These are phyloP conservation scores for Cordilura impudica DNA, from an alignment of 2,888 invertebrate genomes.

Conservation along the genomic window DNA sequence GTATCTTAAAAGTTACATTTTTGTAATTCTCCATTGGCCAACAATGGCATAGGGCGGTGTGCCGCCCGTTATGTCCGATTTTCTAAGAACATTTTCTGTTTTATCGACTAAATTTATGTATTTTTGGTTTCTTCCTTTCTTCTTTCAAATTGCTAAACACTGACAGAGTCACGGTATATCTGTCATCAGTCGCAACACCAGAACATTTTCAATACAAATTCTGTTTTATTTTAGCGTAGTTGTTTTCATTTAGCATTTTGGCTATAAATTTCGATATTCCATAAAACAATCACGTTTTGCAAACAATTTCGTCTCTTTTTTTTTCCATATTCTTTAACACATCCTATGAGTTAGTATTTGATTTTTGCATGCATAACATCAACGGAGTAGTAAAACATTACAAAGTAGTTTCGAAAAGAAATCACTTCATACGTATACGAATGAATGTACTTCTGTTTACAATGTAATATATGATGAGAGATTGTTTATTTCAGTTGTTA, in stretches of 20 bases:
- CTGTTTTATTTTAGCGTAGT: too few species aligned
- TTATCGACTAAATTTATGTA: too few species aligned
- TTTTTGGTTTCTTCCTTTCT: too few species aligned
- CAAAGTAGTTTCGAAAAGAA: constrained; percentile 39
- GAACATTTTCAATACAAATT: too few species aligned
- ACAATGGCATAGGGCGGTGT: too few species aligned
- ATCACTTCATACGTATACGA: constrained; percentile 46
- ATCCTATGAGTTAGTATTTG: constrained; percentile 28
- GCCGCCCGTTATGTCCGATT: too few species aligned
- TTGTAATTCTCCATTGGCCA: too few species aligned
- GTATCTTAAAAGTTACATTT: too few species aligned
- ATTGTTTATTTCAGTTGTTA: not conserved
- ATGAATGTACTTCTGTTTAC: constrained; percentile 5
- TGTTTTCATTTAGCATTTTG: constrained; percentile 41
- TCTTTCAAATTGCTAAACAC: too few species aligned
- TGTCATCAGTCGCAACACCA: too few species aligned
- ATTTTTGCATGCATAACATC: constrained; percentile 49
- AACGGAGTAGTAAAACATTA: constrained; percentile 41
- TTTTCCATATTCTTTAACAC: not conserved
- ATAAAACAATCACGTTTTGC: constrained; percentile 55
- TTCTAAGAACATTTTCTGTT: too few species aligned
- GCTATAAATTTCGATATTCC: constrained; percentile 49
- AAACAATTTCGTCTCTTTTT: constrained; percentile 36
- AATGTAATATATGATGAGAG: not conserved
- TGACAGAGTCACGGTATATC: too few species aligned